Conservation (phyloP, 2,797 vertebrate genomes). For the Amniataba percoides region DNA sequence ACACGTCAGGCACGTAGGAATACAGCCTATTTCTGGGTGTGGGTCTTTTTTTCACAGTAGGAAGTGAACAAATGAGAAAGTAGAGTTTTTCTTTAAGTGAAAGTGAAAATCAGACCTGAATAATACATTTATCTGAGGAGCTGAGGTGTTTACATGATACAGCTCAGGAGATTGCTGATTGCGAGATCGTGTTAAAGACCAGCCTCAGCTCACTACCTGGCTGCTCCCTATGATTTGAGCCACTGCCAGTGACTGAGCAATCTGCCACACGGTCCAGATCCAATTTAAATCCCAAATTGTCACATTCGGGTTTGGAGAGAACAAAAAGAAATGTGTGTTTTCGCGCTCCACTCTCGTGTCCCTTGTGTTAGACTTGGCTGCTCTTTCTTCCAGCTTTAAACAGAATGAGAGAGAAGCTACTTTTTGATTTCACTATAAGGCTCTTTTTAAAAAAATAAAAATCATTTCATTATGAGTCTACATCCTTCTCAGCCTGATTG, state of each 20-base stretch:
- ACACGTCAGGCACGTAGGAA: neutral
- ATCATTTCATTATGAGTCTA: constrained; percentile 43
- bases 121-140: neutral
- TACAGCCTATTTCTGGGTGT: neutral
- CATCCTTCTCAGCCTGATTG: constrained; percentile 26
- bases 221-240: neutral
- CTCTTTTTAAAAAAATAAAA: constrained; percentile 21
- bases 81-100: neutral
- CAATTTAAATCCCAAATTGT: constrained; percentile 29
- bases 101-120: neutral
- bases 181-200: neutral
- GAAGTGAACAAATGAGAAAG: neutral
- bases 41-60: neutral
- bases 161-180: neutral
- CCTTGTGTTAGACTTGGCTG: constrained; percentile 44
- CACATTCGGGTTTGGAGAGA: constrained; percentile 20
- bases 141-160: neutral
- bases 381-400: constrained; percentile 34
- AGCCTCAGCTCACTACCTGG: neutral
- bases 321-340: constrained; percentile 30
- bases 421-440: constrained; percentile 28
- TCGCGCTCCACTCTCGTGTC: constrained; percentile 14
- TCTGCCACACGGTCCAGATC: constrained; percentile 3
- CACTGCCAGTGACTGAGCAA: constrained; percentile 1
- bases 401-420: constrained; percentile 20